Evolutionary conservation across 2,113 vertebrate genomes (phyloP).

Genomic region (Microtus ochrogaster): DNA sequence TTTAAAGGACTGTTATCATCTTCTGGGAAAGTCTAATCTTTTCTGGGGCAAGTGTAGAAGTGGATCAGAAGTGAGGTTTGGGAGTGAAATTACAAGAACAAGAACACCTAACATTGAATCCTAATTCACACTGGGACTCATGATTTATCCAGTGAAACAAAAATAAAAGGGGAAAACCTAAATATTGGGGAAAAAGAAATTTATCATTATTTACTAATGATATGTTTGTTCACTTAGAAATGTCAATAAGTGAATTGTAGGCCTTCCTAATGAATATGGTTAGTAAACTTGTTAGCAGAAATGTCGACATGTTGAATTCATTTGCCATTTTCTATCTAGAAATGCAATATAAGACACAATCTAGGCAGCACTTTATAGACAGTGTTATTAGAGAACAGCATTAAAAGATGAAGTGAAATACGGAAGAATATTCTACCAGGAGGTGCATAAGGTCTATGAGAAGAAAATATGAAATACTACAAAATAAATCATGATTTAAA

Average conservation of each 20-base stretch:
- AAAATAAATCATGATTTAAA: conserved; percentile 16
- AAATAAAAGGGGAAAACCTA: background rate
- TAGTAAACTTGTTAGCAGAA: background rate
- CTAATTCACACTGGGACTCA: conserved; percentile 27
- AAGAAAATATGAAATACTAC: background rate
- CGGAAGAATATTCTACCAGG: conserved; percentile 1
- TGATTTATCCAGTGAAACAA: background rate
- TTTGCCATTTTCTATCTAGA: background rate
- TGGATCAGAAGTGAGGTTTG: rapidly evolving
- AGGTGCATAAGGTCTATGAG: background rate
- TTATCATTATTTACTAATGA: background rate
- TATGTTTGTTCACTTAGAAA: background rate
- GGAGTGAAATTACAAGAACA: background rate
- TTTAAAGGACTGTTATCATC: conserved; percentile 4
- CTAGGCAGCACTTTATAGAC: background rate
- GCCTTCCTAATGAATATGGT: background rate
- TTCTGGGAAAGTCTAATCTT: background rate
- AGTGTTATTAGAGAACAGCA: background rate
- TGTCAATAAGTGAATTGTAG: conserved; percentile 14
- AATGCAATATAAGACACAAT: background rate
- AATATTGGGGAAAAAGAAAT: background rate
- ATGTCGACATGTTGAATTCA: background rate
- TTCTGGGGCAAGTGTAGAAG: background rate
- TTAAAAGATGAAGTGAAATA: background rate
- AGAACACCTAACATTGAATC: background rate